Percentiles rank a stretch among this genome's conserved stretches.
These are phyloP conservation scores for Drosophila bipectinata DNA, from an alignment of 1,140 invertebrate species.

Conservation along the genomic window DNA sequence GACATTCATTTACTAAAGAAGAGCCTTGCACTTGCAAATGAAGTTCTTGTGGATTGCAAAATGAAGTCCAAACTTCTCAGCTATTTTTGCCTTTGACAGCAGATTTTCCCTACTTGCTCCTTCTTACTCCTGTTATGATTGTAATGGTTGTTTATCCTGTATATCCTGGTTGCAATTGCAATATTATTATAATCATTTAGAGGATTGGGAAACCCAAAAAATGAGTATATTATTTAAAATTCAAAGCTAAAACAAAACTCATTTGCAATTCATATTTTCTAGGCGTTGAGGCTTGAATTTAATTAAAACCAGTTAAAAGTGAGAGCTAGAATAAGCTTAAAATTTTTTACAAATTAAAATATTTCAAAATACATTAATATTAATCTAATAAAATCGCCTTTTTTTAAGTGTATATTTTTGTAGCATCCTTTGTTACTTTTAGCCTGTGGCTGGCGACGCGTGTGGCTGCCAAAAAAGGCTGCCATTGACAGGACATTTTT, in stretches of 20 bases:
- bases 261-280: neutral
- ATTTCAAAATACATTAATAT: neutral
- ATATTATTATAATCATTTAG: no score
- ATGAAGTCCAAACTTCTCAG: constrained; percentile 70
- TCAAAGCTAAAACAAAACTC: neutral
- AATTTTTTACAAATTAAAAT: neutral
- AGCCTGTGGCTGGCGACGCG: constrained; percentile 6
- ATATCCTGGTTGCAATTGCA: neutral
- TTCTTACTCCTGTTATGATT: constrained; percentile 16
- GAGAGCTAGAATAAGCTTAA: no score
- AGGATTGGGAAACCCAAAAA: no score
- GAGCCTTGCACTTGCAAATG: constrained; percentile 63
- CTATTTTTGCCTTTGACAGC: constrained; percentile 73
- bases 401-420: neutral
- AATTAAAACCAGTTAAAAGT: no score
- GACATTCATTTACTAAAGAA: constrained; percentile 51
- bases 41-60: constrained; percentile 74
- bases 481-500: constrained; percentile 59
- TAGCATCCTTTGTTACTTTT: constrained; percentile 14
- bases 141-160: constrained; percentile 9
- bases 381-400: neutral
- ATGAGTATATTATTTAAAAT: neutral
- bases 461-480: constrained; percentile 36
- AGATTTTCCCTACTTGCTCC: neutral
- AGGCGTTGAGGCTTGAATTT: neutral